A percentile compares a stretch with the other conserved stretches of the same genome.
Evolutionary conservation across 1,140 invertebrate genomes (phyloP).

Genomic region (Lepidostoma basale): DNA sequence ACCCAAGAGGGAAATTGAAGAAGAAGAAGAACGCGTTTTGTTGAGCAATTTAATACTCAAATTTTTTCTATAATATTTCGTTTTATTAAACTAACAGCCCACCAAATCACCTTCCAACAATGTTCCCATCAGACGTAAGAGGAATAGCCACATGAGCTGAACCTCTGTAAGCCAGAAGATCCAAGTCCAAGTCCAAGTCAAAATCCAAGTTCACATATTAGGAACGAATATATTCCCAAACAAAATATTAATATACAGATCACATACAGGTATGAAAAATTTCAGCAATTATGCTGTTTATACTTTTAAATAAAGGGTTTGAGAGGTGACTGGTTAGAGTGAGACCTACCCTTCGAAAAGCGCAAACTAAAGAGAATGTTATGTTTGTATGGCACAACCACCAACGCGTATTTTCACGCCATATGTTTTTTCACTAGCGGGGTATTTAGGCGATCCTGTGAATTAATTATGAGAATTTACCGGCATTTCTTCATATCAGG

Average conservation of each 20-base stretch:
- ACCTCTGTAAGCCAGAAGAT: no score
- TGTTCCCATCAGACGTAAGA: no score
- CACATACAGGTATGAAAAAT: background rate
- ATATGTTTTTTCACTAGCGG: background rate
- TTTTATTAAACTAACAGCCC: no score
- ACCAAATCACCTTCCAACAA: no score
- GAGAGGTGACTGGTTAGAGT: background rate
- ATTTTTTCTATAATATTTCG: no score
- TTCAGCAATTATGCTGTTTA: background rate
- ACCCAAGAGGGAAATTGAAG: no score
- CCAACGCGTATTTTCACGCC: background rate
- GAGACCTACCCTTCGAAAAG: no score
- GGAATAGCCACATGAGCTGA: no score
- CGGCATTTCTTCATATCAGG: background rate
- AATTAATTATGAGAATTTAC: conserved; percentile 17
- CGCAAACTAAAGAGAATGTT: background rate
- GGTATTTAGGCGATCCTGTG: conserved; percentile 8
- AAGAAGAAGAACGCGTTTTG: no score
- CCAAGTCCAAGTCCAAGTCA: no score
- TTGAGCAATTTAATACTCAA: no score
- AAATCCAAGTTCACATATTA: no score
- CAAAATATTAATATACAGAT: background rate
- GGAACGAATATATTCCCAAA: background rate
- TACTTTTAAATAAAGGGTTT: background rate
- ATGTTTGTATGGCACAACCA: background rate